Evolutionary conservation across 92 coral and sea anemone species (phyloP).

Genomic region (Umimayanthus kanabou): DNA sequence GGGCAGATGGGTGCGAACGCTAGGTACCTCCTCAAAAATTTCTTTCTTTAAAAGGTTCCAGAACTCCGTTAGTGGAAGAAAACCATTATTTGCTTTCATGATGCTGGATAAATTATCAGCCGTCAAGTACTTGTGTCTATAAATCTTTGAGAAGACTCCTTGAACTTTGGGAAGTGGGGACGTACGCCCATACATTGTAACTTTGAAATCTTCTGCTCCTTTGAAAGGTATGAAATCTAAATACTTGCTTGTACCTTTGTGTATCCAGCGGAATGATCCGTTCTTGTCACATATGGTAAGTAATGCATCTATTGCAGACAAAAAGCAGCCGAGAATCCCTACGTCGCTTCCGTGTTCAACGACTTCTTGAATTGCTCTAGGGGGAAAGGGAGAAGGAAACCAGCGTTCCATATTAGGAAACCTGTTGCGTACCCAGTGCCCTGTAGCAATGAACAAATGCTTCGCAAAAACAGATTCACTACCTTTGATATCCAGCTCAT

Average conservation of each 20-base stretch:
- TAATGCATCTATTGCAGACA: slow-evolving; percentile 48
- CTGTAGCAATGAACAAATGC: slow-evolving; percentile 45
- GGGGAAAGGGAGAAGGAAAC: slow-evolving; percentile 53
- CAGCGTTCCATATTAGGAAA: slow-evolving; percentile 43
- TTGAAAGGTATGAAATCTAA: slow-evolving; percentile 33
- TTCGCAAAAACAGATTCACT: neutral
- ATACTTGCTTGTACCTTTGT: neutral
- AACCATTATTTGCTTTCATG: slow-evolving; percentile 45
- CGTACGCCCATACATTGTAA: slow-evolving; percentile 56
- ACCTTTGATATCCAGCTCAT: slow-evolving; percentile 11
- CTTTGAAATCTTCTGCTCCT: slow-evolving; percentile 45
- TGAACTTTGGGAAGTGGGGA: slow-evolving; percentile 46
- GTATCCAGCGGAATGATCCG: slow-evolving; percentile 17
- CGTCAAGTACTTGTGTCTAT: slow-evolving; percentile 40
- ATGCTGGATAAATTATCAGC: slow-evolving; percentile 21
- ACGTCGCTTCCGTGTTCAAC: slow-evolving; percentile 27
- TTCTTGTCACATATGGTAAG: slow-evolving; percentile 42
- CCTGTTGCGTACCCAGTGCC: slow-evolving; percentile 56
- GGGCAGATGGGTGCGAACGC: slow-evolving; percentile 39
- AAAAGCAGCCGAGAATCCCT: slow-evolving; percentile 49
- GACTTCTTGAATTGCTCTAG: slow-evolving; percentile 23
- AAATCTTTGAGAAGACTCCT: slow-evolving; percentile 46
- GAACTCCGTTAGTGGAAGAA: slow-evolving; percentile 50
- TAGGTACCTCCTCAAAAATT: slow-evolving; percentile 54
- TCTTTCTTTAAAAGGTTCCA: slow-evolving; percentile 57